Conservation (phyloP, 1,140 invertebrate species). For the Mizuhopecten yessoensis region DNA sequence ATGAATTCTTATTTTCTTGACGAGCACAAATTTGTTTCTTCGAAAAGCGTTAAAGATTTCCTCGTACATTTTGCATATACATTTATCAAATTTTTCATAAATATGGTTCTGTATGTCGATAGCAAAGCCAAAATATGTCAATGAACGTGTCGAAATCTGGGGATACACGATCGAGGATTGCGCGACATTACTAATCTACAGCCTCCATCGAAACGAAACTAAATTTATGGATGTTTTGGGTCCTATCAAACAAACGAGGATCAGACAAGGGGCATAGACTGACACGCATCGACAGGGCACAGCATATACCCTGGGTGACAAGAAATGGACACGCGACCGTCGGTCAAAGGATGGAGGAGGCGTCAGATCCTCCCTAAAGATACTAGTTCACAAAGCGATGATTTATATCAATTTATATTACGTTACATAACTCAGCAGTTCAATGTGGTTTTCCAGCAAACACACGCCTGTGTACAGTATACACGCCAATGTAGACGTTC, state of each 20-base stretch:
- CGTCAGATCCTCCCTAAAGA: not conserved
- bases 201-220: not conserved
- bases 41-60: not conserved
- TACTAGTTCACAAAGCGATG: not conserved
- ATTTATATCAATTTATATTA: not conserved
- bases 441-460: not conserved
- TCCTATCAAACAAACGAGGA: not conserved
- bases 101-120: not conserved
- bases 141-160: not conserved
- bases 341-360: not conserved
- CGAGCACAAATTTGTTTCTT: not conserved
- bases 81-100: not conserved
- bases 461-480: not conserved
- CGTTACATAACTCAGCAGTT: not conserved
- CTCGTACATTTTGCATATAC: not conserved
- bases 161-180: not conserved
- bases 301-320: not conserved
- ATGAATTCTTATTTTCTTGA: too few relatives aligned
- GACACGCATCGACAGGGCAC: not conserved
- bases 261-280: not conserved
- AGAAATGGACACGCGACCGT: conserved; percentile 13
- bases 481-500: not conserved
- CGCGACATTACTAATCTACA: not conserved
- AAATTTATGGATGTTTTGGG: not conserved
- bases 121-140: not conserved